phyloP scores from a whole-genome alignment of 1,140 invertebrate species.

The Drosophila navojoa region DNA sequence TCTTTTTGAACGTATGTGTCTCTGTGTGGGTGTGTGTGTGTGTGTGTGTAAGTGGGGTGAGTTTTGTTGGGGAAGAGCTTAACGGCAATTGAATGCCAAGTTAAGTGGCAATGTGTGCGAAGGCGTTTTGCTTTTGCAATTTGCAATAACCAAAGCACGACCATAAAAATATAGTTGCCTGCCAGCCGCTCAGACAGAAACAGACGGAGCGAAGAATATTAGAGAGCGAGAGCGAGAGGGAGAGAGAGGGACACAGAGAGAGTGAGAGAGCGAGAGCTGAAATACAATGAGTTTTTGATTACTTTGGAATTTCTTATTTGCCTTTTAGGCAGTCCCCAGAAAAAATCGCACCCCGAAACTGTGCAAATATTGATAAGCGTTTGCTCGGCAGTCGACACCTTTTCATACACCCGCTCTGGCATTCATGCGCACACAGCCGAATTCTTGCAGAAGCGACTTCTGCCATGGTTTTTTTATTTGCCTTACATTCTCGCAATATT shows the following conservation, averaged over 20 bases:
- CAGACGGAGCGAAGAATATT: neutral
- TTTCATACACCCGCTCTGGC: conserved; percentile 11
- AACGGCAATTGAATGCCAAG: conserved; percentile 75
- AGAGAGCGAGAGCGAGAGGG: conserved; percentile 22
- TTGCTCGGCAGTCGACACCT: conserved; percentile 42
- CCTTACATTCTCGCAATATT: conserved; percentile 58
- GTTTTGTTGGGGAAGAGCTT: conserved; percentile 43
- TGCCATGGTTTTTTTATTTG: conserved; percentile 51
- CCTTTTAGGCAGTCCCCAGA: conserved; percentile 59
- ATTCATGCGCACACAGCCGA: neutral
- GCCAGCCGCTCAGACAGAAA: conserved; percentile 33
- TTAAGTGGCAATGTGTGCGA: conserved; percentile 79
- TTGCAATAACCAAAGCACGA: conserved; percentile 78
- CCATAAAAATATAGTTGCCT: conserved; percentile 78
- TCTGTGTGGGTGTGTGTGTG: conserved; percentile 13
- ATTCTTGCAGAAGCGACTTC: neutral
- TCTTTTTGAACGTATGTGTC: conserved; percentile 28
- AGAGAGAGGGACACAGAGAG: neutral
- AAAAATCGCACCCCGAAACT: conserved; percentile 64
- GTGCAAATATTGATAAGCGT: conserved; percentile 79
- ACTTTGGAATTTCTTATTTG: conserved; percentile 81
- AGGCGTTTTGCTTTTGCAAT: conserved; percentile 78
- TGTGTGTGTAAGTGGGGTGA: neutral
- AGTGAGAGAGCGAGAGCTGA: conserved; percentile 11
- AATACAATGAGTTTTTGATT: conserved; percentile 79